Evolutionary conservation across 2,888 invertebrate genomes (phyloP).

Genomic region (Emmelina monodactyla): DNA sequence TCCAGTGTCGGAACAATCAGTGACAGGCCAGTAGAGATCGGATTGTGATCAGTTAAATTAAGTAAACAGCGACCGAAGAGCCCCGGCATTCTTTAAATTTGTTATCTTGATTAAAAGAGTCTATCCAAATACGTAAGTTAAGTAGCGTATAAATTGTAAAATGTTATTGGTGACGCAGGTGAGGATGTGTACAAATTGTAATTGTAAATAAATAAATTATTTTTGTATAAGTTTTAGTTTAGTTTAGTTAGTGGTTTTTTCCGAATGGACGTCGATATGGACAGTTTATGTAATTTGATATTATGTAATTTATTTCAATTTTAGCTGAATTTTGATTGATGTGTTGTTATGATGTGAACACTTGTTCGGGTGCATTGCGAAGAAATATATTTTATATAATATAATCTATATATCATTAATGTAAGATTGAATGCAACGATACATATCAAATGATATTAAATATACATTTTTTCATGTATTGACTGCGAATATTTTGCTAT

Average conservation of each 20-base stretch:
- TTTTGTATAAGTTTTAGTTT: conserved; percentile 33
- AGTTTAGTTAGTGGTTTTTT: conserved; percentile 36
- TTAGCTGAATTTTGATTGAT: conserved; percentile 49
- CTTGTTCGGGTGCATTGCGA: conserved; percentile 47
- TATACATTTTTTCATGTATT: no score
- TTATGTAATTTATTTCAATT: conserved; percentile 53
- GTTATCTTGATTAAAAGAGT: conserved; percentile 59
- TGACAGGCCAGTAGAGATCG: conserved; percentile 60
- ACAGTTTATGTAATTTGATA: conserved; percentile 38
- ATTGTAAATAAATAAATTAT: conserved; percentile 57
- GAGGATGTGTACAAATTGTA: conserved; percentile 52
- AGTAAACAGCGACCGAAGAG: conserved; percentile 28
- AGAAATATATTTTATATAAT: conserved; percentile 14
- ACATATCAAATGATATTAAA: no score
- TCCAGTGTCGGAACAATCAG: conserved; percentile 21
- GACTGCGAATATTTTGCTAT: no score
- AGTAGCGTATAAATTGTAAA: conserved; percentile 37
- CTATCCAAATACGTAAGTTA: conserved; percentile 64
- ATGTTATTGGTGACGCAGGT: conserved; percentile 48
- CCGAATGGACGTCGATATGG: conserved; percentile 37
- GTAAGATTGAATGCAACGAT: no score
- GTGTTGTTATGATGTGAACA: conserved; percentile 42
- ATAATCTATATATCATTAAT: conserved; percentile 4
- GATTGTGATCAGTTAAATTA: conserved; percentile 55
- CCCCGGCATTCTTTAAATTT: conserved; percentile 38